Conservation (phyloP, 2,113 vertebrate genomes). For the Turdus rufiventris region DNA sequence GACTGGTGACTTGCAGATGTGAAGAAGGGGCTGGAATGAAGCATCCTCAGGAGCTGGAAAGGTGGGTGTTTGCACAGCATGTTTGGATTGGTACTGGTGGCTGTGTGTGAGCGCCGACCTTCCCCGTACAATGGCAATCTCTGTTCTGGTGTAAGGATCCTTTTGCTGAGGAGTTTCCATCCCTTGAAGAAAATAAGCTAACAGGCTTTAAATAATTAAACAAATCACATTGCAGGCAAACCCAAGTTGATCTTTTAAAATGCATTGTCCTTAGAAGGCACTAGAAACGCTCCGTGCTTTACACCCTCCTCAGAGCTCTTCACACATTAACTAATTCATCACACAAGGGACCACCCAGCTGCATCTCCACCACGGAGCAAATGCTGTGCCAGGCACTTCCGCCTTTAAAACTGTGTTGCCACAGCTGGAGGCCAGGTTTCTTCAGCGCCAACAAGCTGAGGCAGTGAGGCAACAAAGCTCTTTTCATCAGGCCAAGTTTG, state of each 20-base stretch:
- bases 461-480: conserved; percentile 10
- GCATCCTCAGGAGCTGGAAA: neutral
- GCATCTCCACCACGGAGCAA: neutral
- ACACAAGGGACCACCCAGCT: conserved; percentile 1
- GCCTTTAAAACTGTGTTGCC: neutral
- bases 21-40: neutral
- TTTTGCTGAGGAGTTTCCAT: neutral
- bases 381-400: neutral
- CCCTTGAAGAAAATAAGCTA: conserved; percentile 32
- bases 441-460: neutral
- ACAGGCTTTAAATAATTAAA: conserved; percentile 52
- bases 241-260: conserved; percentile 9
- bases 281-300: neutral
- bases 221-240: conserved; percentile 12
- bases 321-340: conserved; percentile 11
- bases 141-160: neutral
- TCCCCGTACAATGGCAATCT: neutral
- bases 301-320: neutral
- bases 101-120: neutral
- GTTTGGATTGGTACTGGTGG: neutral
- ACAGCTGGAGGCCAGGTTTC: conserved; percentile 41
- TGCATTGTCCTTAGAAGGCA: neutral
- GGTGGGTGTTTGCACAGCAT: neutral
- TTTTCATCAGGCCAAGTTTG: conserved; percentile 17
- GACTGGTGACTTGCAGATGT: neutral